These are phyloP conservation scores for Bimastos eiseni DNA, from an alignment of 2,888 invertebrate species.

Conservation along the genomic window DNA sequence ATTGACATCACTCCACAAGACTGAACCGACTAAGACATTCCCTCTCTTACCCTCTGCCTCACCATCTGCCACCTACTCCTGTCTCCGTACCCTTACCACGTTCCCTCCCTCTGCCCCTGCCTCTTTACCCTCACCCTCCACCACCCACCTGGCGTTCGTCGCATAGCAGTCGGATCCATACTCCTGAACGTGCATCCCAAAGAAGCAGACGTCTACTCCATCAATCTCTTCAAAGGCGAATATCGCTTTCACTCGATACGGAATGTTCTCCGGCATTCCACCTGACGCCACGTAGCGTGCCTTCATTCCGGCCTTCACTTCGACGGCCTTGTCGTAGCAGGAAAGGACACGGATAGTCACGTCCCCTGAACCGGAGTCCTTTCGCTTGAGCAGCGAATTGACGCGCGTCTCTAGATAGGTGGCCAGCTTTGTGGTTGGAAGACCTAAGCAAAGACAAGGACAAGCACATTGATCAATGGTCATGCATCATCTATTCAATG, in stretches of 20 bases:
- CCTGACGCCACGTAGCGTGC: slow-evolving; percentile 56
- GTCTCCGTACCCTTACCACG: neutral
- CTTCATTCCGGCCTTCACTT: slow-evolving; percentile 97
- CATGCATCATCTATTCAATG: too few relatives aligned
- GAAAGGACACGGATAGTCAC: slow-evolving; percentile 98
- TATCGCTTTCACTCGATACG: slow-evolving; percentile 95
- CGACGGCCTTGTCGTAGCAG: slow-evolving; percentile 96
- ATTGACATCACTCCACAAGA: too few relatives aligned
- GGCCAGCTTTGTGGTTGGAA: slow-evolving; percentile 91
- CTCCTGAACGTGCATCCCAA: slow-evolving; percentile 99
- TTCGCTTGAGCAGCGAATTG: slow-evolving; percentile 94
- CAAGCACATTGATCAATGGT: neutral
- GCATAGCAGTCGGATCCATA: slow-evolving; percentile 94
- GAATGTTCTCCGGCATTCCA: slow-evolving; percentile 87
- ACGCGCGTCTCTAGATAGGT: slow-evolving; percentile 96
- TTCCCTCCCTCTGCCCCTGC: too few relatives aligned
- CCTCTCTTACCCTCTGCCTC: neutral
- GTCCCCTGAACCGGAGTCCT: slow-evolving; percentile 90
- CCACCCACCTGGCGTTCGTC: slow-evolving; percentile 77
- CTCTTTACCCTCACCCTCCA: neutral
- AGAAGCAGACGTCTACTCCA: slow-evolving; percentile 97
- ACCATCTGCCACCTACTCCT: neutral
- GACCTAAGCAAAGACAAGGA: slow-evolving; percentile 46
- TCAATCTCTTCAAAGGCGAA: slow-evolving; percentile 99
- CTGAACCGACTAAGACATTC: neutral